Percentiles rank a stretch among this genome's conserved stretches.
These are phyloP conservation scores for Punctoribates punctum DNA, from an alignment of 2,888 invertebrate species.

Conservation along the genomic window DNA sequence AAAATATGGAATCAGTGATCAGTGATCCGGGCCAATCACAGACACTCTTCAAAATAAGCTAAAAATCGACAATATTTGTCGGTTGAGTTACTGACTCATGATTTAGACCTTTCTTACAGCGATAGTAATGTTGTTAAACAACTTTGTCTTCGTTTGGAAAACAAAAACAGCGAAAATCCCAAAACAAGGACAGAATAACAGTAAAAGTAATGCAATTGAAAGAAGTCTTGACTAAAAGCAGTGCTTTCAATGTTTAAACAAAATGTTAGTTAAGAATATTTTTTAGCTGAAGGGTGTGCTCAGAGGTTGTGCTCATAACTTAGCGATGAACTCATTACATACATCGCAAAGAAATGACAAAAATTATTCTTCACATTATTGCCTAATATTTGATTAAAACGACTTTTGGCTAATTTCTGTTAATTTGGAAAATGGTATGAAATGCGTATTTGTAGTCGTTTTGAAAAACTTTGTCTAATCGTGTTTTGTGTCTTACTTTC, in stretches of 20 bases:
- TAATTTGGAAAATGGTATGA: background rate
- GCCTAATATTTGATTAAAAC: background rate
- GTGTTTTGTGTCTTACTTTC: background rate
- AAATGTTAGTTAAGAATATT: no score
- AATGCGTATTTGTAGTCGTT: constrained; percentile 12
- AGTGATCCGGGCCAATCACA: no score
- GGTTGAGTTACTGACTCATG: no score
- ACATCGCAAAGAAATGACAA: background rate
- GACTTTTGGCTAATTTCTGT: background rate
- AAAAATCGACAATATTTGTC: no score
- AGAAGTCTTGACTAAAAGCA: no score
- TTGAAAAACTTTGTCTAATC: background rate
- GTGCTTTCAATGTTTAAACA: no score
- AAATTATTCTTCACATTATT: background rate
- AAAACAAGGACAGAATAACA: constrained; percentile 7
- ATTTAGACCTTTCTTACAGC: background rate
- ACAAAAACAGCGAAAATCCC: background rate
- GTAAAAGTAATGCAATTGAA: background rate
- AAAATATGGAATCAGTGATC: no score
- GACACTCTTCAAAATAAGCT: no score
- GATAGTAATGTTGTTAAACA: background rate
- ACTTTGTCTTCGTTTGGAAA: background rate
- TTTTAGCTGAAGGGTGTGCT: background rate
- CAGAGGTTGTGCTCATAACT: background rate
- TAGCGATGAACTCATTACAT: background rate